phyloP scores from a whole-genome alignment of 2,797 vertebrate genomes.

The Masticophis lateralis region DNA sequence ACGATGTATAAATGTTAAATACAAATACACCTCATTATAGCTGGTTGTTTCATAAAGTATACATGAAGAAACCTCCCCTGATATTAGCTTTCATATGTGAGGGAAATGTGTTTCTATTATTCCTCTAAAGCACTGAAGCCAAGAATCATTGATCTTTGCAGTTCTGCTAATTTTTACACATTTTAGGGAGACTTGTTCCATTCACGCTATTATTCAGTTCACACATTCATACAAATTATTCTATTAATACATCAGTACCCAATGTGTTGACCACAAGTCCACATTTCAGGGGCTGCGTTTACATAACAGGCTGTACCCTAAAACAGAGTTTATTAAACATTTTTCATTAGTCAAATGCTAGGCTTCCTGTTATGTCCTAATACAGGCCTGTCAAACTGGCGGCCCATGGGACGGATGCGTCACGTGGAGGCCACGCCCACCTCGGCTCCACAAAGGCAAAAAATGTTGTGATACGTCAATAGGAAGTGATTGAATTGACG shows the following conservation, averaged over 20 bases:
- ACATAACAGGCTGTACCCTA: neutral
- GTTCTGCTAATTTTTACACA: neutral
- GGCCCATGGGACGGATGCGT: no score
- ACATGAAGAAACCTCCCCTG: neutral
- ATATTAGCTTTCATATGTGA: neutral
- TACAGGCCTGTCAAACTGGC: no score
- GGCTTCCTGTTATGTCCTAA: neutral
- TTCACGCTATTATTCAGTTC: neutral
- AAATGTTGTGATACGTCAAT: no score
- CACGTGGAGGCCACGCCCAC: no score
- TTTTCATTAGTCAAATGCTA: neutral
- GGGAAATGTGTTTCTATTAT: neutral
- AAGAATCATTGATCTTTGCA: neutral
- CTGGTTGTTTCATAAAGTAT: neutral
- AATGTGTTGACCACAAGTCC: neutral
- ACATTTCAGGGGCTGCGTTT: neutral
- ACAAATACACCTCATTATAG: neutral
- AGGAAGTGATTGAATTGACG: no score
- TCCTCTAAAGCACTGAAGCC: neutral
- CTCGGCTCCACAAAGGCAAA: no score
- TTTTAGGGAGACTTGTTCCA: neutral
- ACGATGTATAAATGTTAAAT: slow-evolving; percentile 6
- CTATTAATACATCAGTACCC: neutral
- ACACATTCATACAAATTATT: neutral
- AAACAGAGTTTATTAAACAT: neutral